Conservation (phyloP, 2,113 vertebrate species). For the Oostethus manadensis region DNA sequence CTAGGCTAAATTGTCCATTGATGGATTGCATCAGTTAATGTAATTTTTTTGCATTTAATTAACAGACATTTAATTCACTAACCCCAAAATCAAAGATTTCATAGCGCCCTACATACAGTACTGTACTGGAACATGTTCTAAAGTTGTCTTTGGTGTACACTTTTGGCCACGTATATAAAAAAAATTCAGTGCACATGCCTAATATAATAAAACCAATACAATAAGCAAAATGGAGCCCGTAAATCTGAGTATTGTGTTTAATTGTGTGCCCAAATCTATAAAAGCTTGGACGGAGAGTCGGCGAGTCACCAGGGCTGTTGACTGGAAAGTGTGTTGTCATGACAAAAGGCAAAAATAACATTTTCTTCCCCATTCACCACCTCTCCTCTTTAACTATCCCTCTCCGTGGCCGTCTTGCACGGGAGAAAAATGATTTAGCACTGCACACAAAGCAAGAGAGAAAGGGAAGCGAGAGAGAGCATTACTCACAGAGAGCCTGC, state of each 20-base stretch:
- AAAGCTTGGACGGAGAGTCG: conserved; percentile 7
- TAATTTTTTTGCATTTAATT: no score
- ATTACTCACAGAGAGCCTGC: conserved; percentile 53
- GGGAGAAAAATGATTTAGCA: conserved; percentile 70
- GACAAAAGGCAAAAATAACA: conserved; percentile 32
- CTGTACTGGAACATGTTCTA: not conserved
- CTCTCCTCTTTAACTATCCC: conserved; percentile 36
- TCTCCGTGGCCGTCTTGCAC: conserved; percentile 58
- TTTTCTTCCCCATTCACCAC: conserved; percentile 33
- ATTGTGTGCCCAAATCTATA: not conserved
- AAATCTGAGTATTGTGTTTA: not conserved
- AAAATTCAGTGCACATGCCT: not conserved
- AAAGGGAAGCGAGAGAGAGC: conserved; percentile 23
- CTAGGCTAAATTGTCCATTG: no score
- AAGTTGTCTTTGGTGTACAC: not conserved
- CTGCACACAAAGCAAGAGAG: conserved; percentile 47
- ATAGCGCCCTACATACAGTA: not conserved
- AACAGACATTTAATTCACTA: no score
- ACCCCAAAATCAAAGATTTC: no score
- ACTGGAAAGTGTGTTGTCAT: conserved; percentile 2
- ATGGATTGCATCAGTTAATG: no score
- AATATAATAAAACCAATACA: not conserved
- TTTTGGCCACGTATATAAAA: not conserved
- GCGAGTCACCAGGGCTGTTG: conserved; percentile 7
- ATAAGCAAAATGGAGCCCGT: not conserved